Evolutionary conservation across 2,888 invertebrate genomes (phyloP).

Genomic region (Amitus sp.): DNA sequence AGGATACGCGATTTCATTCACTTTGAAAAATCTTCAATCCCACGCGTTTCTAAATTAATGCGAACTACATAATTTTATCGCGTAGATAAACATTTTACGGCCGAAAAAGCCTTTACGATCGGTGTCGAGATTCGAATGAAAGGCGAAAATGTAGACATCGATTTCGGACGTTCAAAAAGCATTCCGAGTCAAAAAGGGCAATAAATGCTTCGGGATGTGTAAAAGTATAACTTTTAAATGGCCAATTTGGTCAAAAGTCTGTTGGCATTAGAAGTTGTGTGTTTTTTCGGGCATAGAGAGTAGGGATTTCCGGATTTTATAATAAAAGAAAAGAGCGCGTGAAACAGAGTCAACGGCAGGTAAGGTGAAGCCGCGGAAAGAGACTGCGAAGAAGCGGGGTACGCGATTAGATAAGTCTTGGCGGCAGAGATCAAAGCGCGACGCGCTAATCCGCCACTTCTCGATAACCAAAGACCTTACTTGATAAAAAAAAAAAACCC

Average conservation of each 20-base stretch:
- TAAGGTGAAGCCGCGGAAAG: slow-evolving; percentile 37
- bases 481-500: slow-evolving; percentile 40
- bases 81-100: too few species aligned
- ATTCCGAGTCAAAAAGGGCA: slow-evolving; percentile 2
- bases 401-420: slow-evolving; percentile 63
- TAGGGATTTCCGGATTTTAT: too few species aligned
- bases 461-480: slow-evolving; percentile 63
- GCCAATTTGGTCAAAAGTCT: neutral
- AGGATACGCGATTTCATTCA: slow-evolving; percentile 19
- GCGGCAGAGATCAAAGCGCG: slow-evolving; percentile 63
- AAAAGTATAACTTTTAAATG: neutral
- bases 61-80: too few species aligned
- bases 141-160: neutral
- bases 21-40: neutral
- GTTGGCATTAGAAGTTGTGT: slow-evolving; percentile 1
- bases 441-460: slow-evolving; percentile 64
- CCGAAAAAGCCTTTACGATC: neutral
- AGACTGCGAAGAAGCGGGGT: slow-evolving; percentile 43
- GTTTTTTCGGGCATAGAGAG: neutral
- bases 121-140: neutral
- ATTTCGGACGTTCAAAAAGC: neutral
- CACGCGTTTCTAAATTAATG: neutral
- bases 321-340: slow-evolving; percentile 22
- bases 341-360: slow-evolving; percentile 26
- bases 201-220: slow-evolving; percentile 3